Percentiles rank a stretch among this genome's conserved stretches.
phyloP scores from a whole-genome alignment of 2,888 invertebrate genomes.

The Myopa tessellatipennis region DNA sequence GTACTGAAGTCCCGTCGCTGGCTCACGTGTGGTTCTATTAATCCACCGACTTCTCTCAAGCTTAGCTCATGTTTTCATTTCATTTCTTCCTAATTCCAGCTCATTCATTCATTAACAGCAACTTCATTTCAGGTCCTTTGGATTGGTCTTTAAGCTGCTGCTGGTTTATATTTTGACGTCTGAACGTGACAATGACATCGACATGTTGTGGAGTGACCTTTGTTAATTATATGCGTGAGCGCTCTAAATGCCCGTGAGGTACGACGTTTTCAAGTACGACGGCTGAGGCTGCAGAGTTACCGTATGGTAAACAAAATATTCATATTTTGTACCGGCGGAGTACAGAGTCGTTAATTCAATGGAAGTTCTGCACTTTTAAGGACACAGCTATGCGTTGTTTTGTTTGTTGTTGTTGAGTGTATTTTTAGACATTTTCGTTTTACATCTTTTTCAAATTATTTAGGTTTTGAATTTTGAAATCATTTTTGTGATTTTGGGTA shows the following conservation, averaged over 20 bases:
- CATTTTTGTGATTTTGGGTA: too few relatives aligned
- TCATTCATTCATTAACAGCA: background rate
- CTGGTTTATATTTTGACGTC: constrained; percentile 9
- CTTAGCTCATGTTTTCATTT: constrained; percentile 24
- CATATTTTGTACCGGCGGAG: too few relatives aligned
- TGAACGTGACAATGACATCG: background rate
- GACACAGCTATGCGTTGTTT: too few relatives aligned
- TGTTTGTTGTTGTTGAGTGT: too few relatives aligned
- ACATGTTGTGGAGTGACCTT: background rate
- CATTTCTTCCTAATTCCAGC: background rate
- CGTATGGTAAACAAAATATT: too few relatives aligned
- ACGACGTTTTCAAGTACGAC: background rate
- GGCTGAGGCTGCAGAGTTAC: too few relatives aligned
- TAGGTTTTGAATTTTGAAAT: too few relatives aligned
- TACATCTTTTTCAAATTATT: too few relatives aligned
- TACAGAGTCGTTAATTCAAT: too few relatives aligned
- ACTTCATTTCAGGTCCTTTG: background rate
- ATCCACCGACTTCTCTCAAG: constrained; percentile 24
- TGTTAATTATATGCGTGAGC: constrained; percentile 26
- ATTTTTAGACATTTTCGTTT: too few relatives aligned
- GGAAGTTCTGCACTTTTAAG: too few relatives aligned
- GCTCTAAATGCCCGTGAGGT: constrained; percentile 15
- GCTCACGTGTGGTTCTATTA: constrained; percentile 24
- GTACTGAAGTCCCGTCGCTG: background rate
- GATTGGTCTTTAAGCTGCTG: background rate